A percentile compares a stretch with the other conserved stretches of the same genome.
Evolutionary conservation across 2,797 vertebrate genomes (phyloP).

Genomic region (Aythya fuligula): DNA sequence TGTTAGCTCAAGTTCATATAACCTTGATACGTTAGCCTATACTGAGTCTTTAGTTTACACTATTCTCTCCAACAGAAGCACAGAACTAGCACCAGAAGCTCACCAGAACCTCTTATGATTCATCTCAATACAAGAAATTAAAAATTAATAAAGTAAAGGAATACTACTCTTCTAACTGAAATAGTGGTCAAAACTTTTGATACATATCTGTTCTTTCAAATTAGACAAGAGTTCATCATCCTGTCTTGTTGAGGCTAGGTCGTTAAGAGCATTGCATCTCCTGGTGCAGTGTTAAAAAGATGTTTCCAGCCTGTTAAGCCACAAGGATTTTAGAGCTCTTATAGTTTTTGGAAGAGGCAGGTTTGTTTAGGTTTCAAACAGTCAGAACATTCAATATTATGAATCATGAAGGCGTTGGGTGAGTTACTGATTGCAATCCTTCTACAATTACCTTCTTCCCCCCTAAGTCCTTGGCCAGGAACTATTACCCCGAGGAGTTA

Average conservation of each 20-base stretch:
- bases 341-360: not conserved
- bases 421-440: slow-evolving; percentile 48
- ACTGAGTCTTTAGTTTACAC: not conserved
- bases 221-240: not conserved
- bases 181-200: not conserved
- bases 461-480: slow-evolving; percentile 4
- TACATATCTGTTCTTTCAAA: not conserved
- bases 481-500: slow-evolving; percentile 8
- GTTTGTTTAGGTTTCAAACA: slow-evolving; percentile 9
- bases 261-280: not conserved
- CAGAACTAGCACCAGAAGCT: not conserved
- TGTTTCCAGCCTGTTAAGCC: not conserved
- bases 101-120: not conserved
- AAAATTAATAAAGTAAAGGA: not conserved
- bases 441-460: slow-evolving; percentile 34
- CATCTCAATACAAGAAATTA: not conserved
- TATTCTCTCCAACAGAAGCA: not conserved
- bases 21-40: not conserved
- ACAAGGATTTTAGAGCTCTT: not conserved
- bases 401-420: slow-evolving; percentile 30
- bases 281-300: not conserved
- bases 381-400: slow-evolving; percentile 12
- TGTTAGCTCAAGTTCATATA: slow-evolving; percentile 20
- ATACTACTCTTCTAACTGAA: not conserved
- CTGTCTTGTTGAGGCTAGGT: not conserved